Conservation (phyloP, 2,888 invertebrate genomes). For the Endotricha flammealis region DNA sequence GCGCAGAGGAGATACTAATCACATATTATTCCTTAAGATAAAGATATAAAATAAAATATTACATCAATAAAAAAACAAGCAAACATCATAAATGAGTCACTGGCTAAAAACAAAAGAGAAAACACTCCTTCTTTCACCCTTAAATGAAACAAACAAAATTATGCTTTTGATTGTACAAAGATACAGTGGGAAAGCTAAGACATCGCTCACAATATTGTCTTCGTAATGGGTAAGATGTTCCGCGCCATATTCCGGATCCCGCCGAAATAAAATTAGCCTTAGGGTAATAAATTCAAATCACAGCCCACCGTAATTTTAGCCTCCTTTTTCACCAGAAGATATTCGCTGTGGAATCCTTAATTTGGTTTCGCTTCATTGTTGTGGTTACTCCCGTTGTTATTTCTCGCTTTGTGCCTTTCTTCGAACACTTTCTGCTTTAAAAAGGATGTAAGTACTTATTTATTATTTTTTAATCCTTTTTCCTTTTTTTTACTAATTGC, state of each 20-base stretch:
- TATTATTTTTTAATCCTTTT: too few relatives aligned
- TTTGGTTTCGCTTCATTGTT: slow-evolving; percentile 67
- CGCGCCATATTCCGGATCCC: slow-evolving; percentile 42
- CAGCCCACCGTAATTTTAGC: slow-evolving; percentile 63
- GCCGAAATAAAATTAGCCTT: slow-evolving; percentile 70
- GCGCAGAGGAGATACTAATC: too few relatives aligned
- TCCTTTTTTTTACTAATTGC: too few relatives aligned
- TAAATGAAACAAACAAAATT: slow-evolving; percentile 23
- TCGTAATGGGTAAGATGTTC: slow-evolving; percentile 45
- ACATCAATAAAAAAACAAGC: too few relatives aligned
- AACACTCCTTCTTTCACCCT: neutral
- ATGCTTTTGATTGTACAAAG: slow-evolving; percentile 50
- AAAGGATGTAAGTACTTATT: slow-evolving; percentile 16
- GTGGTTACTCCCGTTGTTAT: slow-evolving; percentile 54
- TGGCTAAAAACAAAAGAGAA: slow-evolving; percentile 11
- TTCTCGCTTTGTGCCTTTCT: slow-evolving; percentile 45
- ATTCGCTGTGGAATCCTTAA: slow-evolving; percentile 67
- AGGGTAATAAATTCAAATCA: slow-evolving; percentile 75
- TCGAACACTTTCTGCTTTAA: slow-evolving; percentile 28
- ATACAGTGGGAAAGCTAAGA: slow-evolving; percentile 33
- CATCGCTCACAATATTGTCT: slow-evolving; percentile 57
- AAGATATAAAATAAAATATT: too few relatives aligned
- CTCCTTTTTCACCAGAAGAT: slow-evolving; percentile 66
- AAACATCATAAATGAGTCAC: slow-evolving; percentile 10
- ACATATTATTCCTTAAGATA: too few relatives aligned